These are phyloP conservation scores for Scaptomyza hsui DNA, from an alignment of 1,140 invertebrate genomes.

Conservation along the genomic window DNA sequence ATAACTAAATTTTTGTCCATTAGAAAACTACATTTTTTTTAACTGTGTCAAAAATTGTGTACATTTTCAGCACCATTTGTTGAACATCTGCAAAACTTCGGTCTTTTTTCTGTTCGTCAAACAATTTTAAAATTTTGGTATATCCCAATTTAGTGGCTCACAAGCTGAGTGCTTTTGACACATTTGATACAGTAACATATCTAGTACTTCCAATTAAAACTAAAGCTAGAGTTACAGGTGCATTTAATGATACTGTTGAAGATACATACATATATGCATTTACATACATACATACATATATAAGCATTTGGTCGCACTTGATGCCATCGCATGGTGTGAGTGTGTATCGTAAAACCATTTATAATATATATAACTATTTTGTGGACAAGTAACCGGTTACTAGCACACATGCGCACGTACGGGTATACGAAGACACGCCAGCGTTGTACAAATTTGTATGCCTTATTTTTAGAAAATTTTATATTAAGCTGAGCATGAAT, in stretches of 20 bases:
- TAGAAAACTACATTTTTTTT: no score
- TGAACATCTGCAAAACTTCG: no score
- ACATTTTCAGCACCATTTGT: no score
- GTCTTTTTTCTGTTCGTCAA: constrained; percentile 41
- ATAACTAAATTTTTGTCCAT: no score
- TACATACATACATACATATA: background rate
- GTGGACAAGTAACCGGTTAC: constrained; percentile 72
- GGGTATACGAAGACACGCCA: constrained; percentile 9
- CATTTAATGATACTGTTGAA: constrained; percentile 8
- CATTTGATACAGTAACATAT: constrained; percentile 45
- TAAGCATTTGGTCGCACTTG: constrained; percentile 26
- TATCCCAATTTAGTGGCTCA: constrained; percentile 41
- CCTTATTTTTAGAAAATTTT: constrained; percentile 65
- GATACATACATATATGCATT: constrained; percentile 12
- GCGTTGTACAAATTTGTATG: constrained; percentile 46
- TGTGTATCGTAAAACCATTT: constrained; percentile 73
- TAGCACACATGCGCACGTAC: constrained; percentile 32
- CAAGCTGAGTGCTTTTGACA: constrained; percentile 63
- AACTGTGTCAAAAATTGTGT: no score
- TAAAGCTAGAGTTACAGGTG: constrained; percentile 13
- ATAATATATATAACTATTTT: constrained; percentile 68
- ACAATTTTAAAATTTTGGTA: constrained; percentile 70
- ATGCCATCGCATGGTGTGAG: constrained; percentile 27
- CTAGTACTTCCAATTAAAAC: background rate
- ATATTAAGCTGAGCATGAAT: constrained; percentile 76